Conservation (phyloP, 2,797 vertebrate genomes). For the Enteromius mattozi region DNA sequence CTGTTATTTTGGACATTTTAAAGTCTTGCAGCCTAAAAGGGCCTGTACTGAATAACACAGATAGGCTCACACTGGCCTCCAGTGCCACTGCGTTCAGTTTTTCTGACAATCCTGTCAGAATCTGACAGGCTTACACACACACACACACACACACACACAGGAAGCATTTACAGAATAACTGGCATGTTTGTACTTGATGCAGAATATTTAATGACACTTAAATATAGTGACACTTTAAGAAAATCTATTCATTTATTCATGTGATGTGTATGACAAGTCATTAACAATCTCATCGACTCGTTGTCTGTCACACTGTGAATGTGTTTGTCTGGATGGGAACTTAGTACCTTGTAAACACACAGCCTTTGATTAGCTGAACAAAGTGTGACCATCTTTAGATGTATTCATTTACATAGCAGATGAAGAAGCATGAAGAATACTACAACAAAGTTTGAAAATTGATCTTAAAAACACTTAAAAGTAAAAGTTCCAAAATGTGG, state of each 20-base stretch:
- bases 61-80: background rate
- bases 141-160: background rate
- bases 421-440: background rate
- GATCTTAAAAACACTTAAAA: background rate
- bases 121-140: background rate
- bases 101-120: background rate
- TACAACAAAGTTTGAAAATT: background rate
- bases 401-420: background rate
- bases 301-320: background rate
- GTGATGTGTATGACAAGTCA: background rate
- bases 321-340: conserved; percentile 5
- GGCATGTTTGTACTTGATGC: background rate
- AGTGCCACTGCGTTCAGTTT: background rate
- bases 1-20: no score
- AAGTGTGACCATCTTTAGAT: background rate
- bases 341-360: background rate
- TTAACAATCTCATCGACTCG: background rate
- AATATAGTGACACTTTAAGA: background rate
- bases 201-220: background rate
- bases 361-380: conserved; percentile 3
- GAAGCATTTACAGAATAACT: background rate
- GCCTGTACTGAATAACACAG: background rate
- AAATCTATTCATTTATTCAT: background rate
- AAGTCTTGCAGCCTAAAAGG: background rate
- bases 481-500: background rate